Percentiles rank a stretch among this genome's conserved stretches.
These are phyloP conservation scores for Leptinotarsa peninsularis DNA, from an alignment of 2,888 invertebrate species.

Conservation along the genomic window DNA sequence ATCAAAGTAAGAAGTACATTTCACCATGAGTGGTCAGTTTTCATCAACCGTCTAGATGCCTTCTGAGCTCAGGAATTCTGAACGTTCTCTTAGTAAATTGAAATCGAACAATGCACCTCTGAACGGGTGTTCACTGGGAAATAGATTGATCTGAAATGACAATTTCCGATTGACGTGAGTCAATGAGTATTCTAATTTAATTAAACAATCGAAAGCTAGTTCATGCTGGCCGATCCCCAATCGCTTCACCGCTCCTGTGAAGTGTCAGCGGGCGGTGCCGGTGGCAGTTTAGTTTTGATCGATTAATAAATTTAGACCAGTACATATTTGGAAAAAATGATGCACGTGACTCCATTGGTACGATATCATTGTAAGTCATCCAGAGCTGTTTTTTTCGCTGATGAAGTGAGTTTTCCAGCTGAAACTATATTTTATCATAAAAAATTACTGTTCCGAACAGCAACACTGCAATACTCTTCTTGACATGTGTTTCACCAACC, in stretches of 20 bases:
- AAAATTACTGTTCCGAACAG: too few relatives aligned
- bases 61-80: too few relatives aligned
- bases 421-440: too few relatives aligned
- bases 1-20: too few relatives aligned
- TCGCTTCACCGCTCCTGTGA: slow-evolving; percentile 24
- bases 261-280: not conserved
- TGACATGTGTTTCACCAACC: too few relatives aligned
- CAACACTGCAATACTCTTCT: too few relatives aligned
- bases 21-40: too few relatives aligned
- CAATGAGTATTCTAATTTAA: slow-evolving; percentile 32
- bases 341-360: too few relatives aligned
- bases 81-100: not conserved
- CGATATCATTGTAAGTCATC: too few relatives aligned
- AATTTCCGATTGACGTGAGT: slow-evolving; percentile 27
- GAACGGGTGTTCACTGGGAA: not conserved
- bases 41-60: too few relatives aligned
- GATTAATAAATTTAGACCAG: slow-evolving; percentile 5
- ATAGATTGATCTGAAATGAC: slow-evolving; percentile 19
- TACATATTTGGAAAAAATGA: not conserved
- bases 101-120: not conserved
- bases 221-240: slow-evolving; percentile 23
- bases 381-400: too few relatives aligned
- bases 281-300: not conserved
- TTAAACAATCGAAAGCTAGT: slow-evolving; percentile 28
- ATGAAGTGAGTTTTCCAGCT: too few relatives aligned